A percentile compares a stretch with the other conserved stretches of the same genome.
Conservation (phyloP, 2,113 vertebrate genomes). For the Syrrhaptes paradoxus region DNA sequence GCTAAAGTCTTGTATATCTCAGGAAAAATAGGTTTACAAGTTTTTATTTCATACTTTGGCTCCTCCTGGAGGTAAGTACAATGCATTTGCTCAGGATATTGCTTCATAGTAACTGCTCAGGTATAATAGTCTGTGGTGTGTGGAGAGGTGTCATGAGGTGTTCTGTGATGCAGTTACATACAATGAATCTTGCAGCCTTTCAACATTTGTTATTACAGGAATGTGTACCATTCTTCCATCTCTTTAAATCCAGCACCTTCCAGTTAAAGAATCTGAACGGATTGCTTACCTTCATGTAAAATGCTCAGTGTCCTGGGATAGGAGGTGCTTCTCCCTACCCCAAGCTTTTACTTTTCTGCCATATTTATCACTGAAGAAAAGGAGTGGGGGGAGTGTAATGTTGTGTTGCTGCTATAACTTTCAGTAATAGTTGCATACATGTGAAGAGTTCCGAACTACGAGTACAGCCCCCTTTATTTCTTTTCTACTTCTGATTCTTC, state of each 20-base stretch:
- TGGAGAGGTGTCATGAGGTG: not conserved
- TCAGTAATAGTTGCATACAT: not conserved
- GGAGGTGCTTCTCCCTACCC: not conserved
- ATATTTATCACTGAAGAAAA: not conserved
- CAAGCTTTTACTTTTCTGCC: not conserved
- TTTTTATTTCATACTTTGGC: not conserved
- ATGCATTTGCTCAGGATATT: not conserved
- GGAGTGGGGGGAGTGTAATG: not conserved
- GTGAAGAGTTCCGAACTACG: not conserved
- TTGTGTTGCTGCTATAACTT: not conserved
- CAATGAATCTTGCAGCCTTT: not conserved
- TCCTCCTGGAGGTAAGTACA: constrained; percentile 27
- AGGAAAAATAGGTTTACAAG: not conserved
- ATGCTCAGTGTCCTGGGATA: not conserved
- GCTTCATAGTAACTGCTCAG: rapidly evolving
- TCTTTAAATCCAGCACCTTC: not conserved
- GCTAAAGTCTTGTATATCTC: not conserved
- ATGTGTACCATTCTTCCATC: rapidly evolving
- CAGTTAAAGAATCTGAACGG: not conserved
- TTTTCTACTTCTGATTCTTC: not conserved
- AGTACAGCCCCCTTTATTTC: not conserved
- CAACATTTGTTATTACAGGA: not conserved
- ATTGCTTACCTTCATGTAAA: not conserved
- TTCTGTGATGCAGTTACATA: not conserved
- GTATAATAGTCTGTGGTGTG: not conserved